Evolutionary conservation across 2,888 invertebrate genomes (phyloP), one percentile per base, ranked within the genome.

Genomic region (Ctenicera cuprea): DNA sequence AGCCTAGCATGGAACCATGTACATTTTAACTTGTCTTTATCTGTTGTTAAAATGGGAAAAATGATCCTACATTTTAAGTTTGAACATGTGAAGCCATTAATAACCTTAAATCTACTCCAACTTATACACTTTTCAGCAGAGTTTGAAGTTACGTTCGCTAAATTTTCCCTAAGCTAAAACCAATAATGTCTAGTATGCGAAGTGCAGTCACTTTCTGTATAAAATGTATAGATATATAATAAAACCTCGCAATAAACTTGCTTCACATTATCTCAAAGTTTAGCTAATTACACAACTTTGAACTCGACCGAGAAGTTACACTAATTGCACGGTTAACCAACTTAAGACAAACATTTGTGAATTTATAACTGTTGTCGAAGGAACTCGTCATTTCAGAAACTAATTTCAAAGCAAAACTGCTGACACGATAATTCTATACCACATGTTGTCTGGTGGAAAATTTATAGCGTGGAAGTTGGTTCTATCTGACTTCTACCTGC

Each of bases 361-460:
- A 65, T 65, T 65, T 65, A 22, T 48, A 65, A 50, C 16, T 65
- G 38, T 50, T 62, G 62, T 26, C 26, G 62, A 61, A 61, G 61
- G 26, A 26, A 43, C 43, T 14, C 38, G 45, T 59, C 38, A 59
- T 38, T 38, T 38, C 20, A 59, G 38, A n/a, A 33, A 41, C 38
- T 38, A 38, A 59, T 57, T 59, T 59, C 59, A 38, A 38, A 14
- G 54, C 54, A 54, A 11, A 54, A 30, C 7, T 30, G 16, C 54
- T 26, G 54, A 59, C 59, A 16, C 12, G 38, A 20, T 38, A 20
- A 22, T 59, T 59, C 14, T 20, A 16, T 7, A 59, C 57, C 16
- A 20, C 54, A 30, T n/a, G 18, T 16, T 48, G 11, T 20, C 30
- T 26, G 5, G 9, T n/a, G 3, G 54, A 4, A 30, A 9, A 11